Evolutionary conservation across 2,888 invertebrate species (phyloP).

Genomic region (Cryptophagus acutangulus): DNA sequence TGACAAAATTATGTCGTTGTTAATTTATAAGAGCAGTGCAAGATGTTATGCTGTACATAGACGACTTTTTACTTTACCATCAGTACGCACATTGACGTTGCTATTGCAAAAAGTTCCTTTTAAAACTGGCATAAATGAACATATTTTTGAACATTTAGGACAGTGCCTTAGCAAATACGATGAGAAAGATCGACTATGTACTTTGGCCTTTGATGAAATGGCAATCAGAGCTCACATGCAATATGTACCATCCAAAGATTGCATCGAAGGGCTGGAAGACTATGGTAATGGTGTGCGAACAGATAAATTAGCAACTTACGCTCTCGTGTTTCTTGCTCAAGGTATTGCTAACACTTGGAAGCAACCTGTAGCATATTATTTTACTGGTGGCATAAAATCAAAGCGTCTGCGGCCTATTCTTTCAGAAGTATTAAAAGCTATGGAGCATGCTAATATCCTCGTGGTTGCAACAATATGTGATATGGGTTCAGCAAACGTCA

Average conservation of each 20-base stretch:
- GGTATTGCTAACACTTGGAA: constrained; percentile 14
- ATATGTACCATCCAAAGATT: constrained; percentile 8
- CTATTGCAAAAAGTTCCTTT: constrained; percentile 12
- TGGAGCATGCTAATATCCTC: constrained; percentile 8
- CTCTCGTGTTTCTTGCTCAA: constrained; percentile 14
- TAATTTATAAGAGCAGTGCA: constrained; percentile 16
- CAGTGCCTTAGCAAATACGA: too few relatives aligned
- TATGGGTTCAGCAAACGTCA: constrained; percentile 9
- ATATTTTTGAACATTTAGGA: constrained; percentile 11
- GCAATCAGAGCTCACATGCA: constrained; percentile 9
- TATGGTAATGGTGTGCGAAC: constrained; percentile 9
- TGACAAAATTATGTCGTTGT: constrained; percentile 22
- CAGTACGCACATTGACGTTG: constrained; percentile 4
- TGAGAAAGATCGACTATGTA: constrained; percentile 9
- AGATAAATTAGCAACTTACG: constrained; percentile 8
- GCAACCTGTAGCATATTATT: constrained; percentile 18
- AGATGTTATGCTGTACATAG: constrained; percentile 13
- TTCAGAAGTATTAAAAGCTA: constrained; percentile 6
- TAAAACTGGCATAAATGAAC: constrained; percentile 11
- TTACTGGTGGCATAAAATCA: constrained; percentile 2
- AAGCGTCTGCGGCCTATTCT: neutral
- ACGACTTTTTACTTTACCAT: constrained; percentile 12
- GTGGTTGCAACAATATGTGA: constrained; percentile 13
- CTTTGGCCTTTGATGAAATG: constrained; percentile 15
- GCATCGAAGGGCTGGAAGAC: constrained; percentile 12